Evolutionary conservation across 2,888 invertebrate species (phyloP).

Genomic region (Gnatocerus cornutus): DNA sequence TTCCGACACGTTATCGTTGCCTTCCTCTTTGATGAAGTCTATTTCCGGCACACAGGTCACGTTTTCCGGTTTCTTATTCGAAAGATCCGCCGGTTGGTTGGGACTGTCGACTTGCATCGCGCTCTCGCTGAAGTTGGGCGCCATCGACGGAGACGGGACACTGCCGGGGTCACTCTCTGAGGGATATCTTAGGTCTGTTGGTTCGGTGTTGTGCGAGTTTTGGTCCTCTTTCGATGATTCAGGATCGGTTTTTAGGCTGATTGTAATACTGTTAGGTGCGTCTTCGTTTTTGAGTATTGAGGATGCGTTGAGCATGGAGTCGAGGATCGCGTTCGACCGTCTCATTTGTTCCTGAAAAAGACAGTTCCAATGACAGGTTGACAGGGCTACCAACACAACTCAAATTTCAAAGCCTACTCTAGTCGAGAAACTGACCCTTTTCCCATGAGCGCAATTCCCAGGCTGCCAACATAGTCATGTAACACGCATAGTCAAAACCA

Average conservation of each 20-base stretch:
- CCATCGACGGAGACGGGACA: conserved; percentile 24
- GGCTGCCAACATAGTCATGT: too few species aligned
- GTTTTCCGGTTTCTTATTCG: conserved; percentile 68
- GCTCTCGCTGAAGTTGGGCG: conserved; percentile 11
- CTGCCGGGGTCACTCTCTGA: conserved; percentile 31
- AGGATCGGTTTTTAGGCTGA: conserved; percentile 54
- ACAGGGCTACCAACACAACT: neutral
- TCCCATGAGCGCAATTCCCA: too few species aligned
- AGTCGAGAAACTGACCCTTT: too few species aligned
- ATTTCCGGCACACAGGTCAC: conserved; percentile 69
- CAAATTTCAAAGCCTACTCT: neutral
- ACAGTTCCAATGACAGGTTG: conserved; percentile 15
- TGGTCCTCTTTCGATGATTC: conserved; percentile 35
- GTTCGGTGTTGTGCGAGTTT: conserved; percentile 41
- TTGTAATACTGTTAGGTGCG: conserved; percentile 57
- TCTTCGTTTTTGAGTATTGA: conserved; percentile 61
- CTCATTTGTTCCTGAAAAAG: conserved; percentile 74
- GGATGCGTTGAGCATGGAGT: conserved; percentile 74
- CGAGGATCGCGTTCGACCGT: conserved; percentile 75
- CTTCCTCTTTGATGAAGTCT: conserved; percentile 68
- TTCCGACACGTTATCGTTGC: conserved; percentile 67
- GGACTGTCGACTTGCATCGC: conserved; percentile 28
- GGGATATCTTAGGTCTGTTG: conserved; percentile 39
- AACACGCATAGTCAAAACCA: too few species aligned
- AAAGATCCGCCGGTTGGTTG: conserved; percentile 68